Base-by-base conservation (phyloP, 2,797 vertebrate species). In the Harpagifer antarcticus region DNA sequence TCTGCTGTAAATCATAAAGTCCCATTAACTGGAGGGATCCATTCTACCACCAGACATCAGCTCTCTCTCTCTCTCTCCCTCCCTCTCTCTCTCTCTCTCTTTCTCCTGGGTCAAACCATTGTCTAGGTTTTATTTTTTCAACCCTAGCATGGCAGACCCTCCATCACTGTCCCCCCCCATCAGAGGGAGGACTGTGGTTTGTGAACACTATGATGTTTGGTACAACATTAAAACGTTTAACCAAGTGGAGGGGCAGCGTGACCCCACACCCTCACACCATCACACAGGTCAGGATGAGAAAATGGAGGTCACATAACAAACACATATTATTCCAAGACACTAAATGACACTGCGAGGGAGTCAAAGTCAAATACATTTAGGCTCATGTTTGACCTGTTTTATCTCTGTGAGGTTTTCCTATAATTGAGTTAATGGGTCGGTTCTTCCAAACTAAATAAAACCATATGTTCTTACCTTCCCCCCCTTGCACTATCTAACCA, bases 1-100 rank as follows among this genome's bases (percentile, higher is more conserved):
- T 86, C 78, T 83, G 78, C 77, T 76, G 88, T 91, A 90, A 93
- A 92, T 92, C 86, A 90, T 78, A 76, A 50, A 72, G 48, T 85
- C 66, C 88, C 83, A 88, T 92, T 88, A 91, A 85, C 54, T 54
- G 44, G 59, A 86, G 37, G 73, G 82, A 89, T 74, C 69, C 66
- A 59, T 81, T 64, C 68, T 79, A 57, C 58, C 49, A 58, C 27
- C 66, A 58, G 33, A 58, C 70, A 45, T 56, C 73, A 45, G 27
- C 59, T 27, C 23, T 27, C 23, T 27, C 23, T 23, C 23, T 23
- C 23, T 23, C 23, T 23, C 23, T 23, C 23, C 23, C 23, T 23
- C 23, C 27, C 23, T 27, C 23, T 27, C 23, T 23, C 23, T 23
- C 23, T 23, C 23, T 23, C 23, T 23, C 23, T 27, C 23, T 27